Base-by-base conservation (phyloP, 2,797 vertebrate genomes). In the Microctenopoma stevenorrisi region DNA sequence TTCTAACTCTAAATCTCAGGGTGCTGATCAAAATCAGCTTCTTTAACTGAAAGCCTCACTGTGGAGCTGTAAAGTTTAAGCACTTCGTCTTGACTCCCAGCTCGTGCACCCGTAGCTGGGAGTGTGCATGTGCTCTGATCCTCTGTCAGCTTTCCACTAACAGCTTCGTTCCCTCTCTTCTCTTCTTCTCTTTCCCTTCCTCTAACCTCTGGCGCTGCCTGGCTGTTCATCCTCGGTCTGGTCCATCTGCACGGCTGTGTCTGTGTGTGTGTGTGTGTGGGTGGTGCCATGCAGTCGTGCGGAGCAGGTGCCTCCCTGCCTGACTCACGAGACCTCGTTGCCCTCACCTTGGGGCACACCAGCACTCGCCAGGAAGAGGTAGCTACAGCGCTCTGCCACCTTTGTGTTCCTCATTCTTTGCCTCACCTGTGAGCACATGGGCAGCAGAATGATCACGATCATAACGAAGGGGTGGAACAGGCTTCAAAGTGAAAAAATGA, bases 331-430 rank as follows among this genome's bases (percentile, higher is more conserved):
- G 95, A 97, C 96, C 93, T 97, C 97, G 84, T 96, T 99, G 89
- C 98, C 98, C 94, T 99, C 98, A 89, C 98, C 98, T 38, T 99
- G 98, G 98, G 97, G 97, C 79, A 98, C 97, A 28, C 98, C 98
- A 91, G 96, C 96, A 82, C 95, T 98, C 94, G 90, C 96, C 94
- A 96, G 97, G 92, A 99, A 99, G 97, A 99, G 98, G 98, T 98
- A 98, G 96, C 95, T 96, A 97, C 94, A 87, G 89, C 90, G 75
- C 89, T 87, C 76, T 79, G 84, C 75, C 30, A 56, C 83, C 69
- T 67, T 84, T 61, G 18, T 69, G 38, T 28, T 54, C 28, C 4
- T 49, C 74, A n/a, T 28, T n/a, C 42, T 43, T 62, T 53, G 49
- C 40, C 67, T 26, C 37, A 14, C 53, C 7, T 46, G n/a, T 0